phyloP scores from a whole-genome alignment of 2,797 vertebrate genomes.

The Tiaroga cobitis region DNA sequence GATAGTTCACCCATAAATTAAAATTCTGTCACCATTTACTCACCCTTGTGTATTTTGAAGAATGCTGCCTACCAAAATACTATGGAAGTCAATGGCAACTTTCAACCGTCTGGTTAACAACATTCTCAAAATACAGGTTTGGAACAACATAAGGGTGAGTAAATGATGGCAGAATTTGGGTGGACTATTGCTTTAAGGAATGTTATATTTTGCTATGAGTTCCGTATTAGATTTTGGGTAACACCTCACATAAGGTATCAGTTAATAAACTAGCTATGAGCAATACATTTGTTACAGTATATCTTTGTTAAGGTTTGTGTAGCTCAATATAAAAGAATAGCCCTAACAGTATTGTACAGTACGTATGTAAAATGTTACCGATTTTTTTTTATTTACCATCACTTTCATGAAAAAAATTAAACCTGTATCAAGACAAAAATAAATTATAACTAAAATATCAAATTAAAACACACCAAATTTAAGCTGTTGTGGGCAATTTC shows the following conservation, averaged over 20 bases:
- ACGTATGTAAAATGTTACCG: not conserved
- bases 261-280: not conserved
- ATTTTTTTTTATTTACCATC: not conserved
- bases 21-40: not conserved
- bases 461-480: not conserved
- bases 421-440: not conserved
- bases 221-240: not conserved
- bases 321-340: not conserved
- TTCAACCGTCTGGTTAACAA: not conserved
- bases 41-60: not conserved
- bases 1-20: not conserved
- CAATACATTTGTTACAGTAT: not conserved
- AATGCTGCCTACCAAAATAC: not conserved
- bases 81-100: no score
- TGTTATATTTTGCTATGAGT: not conserved
- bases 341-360: not conserved
- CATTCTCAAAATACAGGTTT: not conserved
- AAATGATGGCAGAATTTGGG: not conserved
- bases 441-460: not conserved
- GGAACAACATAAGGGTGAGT: not conserved
- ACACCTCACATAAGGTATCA: not conserved
- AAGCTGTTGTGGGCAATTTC: not conserved
- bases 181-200: not conserved
- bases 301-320: not conserved
- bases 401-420: not conserved